phyloP scores from a whole-genome alignment of 1,140 invertebrate species.

The Stegodyphus mimosarum region DNA sequence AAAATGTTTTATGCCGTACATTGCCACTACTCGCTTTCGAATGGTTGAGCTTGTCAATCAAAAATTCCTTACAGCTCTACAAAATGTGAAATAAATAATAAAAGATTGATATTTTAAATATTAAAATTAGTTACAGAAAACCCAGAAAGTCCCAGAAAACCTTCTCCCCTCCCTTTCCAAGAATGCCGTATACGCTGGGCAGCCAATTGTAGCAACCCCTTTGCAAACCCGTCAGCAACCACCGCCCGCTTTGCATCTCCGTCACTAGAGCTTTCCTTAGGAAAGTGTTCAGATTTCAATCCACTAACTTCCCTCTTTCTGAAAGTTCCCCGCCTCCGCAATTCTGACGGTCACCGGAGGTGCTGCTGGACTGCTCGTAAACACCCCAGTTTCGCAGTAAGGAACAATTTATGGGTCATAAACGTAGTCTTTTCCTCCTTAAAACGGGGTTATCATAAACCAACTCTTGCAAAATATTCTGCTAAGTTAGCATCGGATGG shows the following conservation, averaged over 20 bases:
- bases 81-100: too few species aligned
- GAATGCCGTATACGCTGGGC: too few species aligned
- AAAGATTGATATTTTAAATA: too few species aligned
- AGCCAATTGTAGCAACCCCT: too few species aligned
- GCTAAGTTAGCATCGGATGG: conserved; percentile 27
- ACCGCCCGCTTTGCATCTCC: background rate
- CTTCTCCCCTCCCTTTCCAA: too few species aligned
- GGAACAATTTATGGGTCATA: conserved; percentile 52
- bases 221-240: too few species aligned
- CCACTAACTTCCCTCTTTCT: background rate
- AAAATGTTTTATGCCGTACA: too few species aligned
- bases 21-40: too few species aligned
- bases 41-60: too few species aligned
- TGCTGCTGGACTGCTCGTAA: conserved; percentile 23
- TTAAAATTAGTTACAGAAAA: too few species aligned
- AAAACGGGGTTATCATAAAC: conserved; percentile 56
- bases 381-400: conserved; percentile 38
- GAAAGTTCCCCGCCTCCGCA: background rate
- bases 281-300: background rate
- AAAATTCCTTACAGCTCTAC: too few species aligned
- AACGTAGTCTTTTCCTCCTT: conserved; percentile 41
- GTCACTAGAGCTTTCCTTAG: background rate
- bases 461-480: conserved; percentile 39
- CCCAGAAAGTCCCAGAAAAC: too few species aligned
- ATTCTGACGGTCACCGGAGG: background rate